A percentile compares a stretch with the other conserved stretches of the same genome.
Conservation (phyloP, 2,797 vertebrate genomes). For the Borostomias antarcticus region DNA sequence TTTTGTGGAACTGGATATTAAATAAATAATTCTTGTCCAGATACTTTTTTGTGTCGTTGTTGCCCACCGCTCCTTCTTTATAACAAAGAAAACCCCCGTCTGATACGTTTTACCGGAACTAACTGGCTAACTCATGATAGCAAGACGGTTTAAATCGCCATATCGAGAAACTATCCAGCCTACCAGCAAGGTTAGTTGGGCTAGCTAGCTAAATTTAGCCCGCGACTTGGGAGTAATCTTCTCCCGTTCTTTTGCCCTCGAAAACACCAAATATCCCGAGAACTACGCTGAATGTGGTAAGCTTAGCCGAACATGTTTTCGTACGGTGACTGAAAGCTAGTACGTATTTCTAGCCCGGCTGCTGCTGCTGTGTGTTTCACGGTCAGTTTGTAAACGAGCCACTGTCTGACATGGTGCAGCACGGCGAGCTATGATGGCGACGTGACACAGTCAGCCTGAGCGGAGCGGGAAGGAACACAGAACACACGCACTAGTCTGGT, state of each 20-base stretch:
- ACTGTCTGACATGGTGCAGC: slow-evolving; percentile 70
- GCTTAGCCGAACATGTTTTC: slow-evolving; percentile 5
- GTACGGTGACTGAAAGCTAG: slow-evolving; percentile 4
- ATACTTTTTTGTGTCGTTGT: slow-evolving; percentile 15
- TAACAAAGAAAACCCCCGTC: slow-evolving; percentile 10
- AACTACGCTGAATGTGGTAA: background rate
- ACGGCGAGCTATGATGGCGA: slow-evolving; percentile 88
- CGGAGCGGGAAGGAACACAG: slow-evolving; percentile 78
- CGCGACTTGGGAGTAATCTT: slow-evolving; percentile 25
- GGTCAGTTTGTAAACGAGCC: slow-evolving; percentile 31
- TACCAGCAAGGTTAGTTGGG: slow-evolving; percentile 47
- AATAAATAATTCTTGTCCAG: slow-evolving; percentile 55
- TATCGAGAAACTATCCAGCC: slow-evolving; percentile 44
- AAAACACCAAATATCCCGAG: background rate
- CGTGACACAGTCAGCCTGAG: slow-evolving; percentile 83
- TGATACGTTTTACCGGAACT: slow-evolving; percentile 26
- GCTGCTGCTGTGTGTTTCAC: slow-evolving; percentile 21
- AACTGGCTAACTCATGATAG: slow-evolving; percentile 11
- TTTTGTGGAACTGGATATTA: slow-evolving; percentile 67
- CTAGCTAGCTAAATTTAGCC: slow-evolving; percentile 63
- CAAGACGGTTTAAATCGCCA: slow-evolving; percentile 67
- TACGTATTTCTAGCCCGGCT: slow-evolving; percentile 11
- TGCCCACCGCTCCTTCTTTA: background rate
- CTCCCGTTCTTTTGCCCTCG: background rate
- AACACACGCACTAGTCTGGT: slow-evolving; percentile 36